These are phyloP conservation scores for Rhimphoctona megacephalus DNA, from an alignment of 2,888 invertebrate species.

Conservation along the genomic window DNA sequence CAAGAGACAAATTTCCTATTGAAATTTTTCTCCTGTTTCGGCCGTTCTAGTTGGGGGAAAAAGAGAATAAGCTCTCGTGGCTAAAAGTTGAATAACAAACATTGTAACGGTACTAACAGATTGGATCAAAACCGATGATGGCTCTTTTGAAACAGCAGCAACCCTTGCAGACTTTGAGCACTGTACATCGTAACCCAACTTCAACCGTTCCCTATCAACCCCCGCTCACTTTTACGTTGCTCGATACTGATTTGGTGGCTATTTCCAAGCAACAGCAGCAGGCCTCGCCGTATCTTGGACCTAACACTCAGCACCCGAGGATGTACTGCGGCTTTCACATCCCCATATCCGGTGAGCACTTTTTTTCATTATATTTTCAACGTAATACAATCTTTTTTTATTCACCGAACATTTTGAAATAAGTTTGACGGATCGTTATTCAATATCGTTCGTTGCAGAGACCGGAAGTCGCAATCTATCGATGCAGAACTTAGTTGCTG, in stretches of 20 bases:
- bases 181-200: slow-evolving; percentile 80
- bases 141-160: slow-evolving; percentile 83
- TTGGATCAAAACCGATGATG: slow-evolving; percentile 83
- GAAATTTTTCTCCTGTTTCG: slow-evolving; percentile 14
- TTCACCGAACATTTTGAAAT: not conserved
- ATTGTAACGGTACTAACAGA: slow-evolving; percentile 80
- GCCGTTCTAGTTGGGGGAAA: not conserved
- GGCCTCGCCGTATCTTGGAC: slow-evolving; percentile 80
- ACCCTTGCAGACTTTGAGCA: slow-evolving; percentile 81
- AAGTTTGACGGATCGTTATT: not conserved
- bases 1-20: slow-evolving; percentile 14
- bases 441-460: slow-evolving; percentile 73
- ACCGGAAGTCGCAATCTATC: slow-evolving; percentile 79
- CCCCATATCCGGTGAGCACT: slow-evolving; percentile 84
- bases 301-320: slow-evolving; percentile 77
- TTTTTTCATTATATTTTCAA: slow-evolving; percentile 16
- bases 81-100: slow-evolving; percentile 60
- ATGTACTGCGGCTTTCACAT: slow-evolving; percentile 85
- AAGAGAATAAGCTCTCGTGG: slow-evolving; percentile 24
- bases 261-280: slow-evolving; percentile 83
- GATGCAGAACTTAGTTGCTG: slow-evolving; percentile 79
- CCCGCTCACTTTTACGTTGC: slow-evolving; percentile 81
- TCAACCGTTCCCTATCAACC: slow-evolving; percentile 80
- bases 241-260: slow-evolving; percentile 83
- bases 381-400: not conserved